Evolutionary conservation across 2,113 vertebrate species (phyloP).

Genomic region (Caloenas nicobarica): DNA sequence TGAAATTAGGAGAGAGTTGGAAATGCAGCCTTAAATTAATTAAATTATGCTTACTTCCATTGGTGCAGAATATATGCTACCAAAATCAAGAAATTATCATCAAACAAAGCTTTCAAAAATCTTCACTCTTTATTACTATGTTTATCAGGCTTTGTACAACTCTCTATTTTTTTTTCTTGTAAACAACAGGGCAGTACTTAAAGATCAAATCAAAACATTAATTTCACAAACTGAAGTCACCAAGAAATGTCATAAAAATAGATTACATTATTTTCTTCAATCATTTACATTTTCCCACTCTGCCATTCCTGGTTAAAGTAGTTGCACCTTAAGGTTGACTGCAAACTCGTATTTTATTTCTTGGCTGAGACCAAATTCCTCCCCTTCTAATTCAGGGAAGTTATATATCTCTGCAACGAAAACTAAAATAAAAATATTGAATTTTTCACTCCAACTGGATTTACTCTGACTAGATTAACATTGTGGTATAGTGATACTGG

Average conservation of each 20-base stretch:
- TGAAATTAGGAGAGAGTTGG: neutral
- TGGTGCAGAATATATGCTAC: neutral
- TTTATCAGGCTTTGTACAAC: neutral
- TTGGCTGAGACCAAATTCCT: neutral
- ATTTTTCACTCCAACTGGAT: neutral
- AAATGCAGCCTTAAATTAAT: neutral
- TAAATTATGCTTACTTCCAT: neutral
- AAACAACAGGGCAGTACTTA: neutral
- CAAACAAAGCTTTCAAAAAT: neutral
- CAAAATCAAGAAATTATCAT: neutral
- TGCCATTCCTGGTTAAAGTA: neutral
- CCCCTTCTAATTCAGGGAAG: neutral
- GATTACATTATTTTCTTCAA: neutral
- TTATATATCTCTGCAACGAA: neutral
- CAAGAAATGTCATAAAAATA: neutral
- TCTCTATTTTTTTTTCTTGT: neutral
- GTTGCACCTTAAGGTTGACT: neutral
- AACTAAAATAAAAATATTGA: neutral
- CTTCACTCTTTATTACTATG: neutral
- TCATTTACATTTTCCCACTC: neutral
- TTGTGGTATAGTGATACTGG: rapidly evolving
- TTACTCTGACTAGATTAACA: neutral
- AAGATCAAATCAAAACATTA: neutral
- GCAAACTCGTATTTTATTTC: neutral
- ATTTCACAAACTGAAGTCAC: neutral